phyloP scores from a whole-genome alignment of 1,140 invertebrate genomes.

The Calliopsis andreniformis region DNA sequence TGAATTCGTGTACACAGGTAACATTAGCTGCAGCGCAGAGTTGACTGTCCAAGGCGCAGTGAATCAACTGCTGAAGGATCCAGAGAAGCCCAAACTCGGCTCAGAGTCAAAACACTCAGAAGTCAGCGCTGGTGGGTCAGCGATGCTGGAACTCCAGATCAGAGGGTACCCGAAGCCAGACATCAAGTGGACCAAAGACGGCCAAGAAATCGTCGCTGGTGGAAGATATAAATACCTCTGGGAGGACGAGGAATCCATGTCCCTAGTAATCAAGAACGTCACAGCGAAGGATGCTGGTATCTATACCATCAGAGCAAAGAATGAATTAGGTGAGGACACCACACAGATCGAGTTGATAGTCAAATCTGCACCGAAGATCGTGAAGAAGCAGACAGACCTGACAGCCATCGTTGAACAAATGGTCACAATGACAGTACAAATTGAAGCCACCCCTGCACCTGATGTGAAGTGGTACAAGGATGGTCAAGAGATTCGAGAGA shows the following conservation, averaged over 20 bases:
- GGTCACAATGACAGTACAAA: conserved; percentile 88
- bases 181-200: conserved; percentile 94
- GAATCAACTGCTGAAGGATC: conserved; percentile 90
- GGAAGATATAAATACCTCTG: conserved; percentile 92
- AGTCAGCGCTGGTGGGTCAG: conserved; percentile 91
- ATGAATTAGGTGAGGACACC: conserved; percentile 93
- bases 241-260: conserved; percentile 95
- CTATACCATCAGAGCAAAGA: conserved; percentile 92
- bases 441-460: conserved; percentile 92
- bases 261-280: conserved; percentile 95
- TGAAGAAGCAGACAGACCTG: conserved; percentile 89
- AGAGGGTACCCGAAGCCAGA: conserved; percentile 97
- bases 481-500: conserved; percentile 87
- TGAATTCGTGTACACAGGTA: conserved; percentile 83
- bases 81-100: conserved; percentile 89
- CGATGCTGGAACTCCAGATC: conserved; percentile 95
- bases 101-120: conserved; percentile 89
- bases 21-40: conserved; percentile 96
- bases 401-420: conserved; percentile 86
- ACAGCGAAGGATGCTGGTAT: conserved; percentile 90
- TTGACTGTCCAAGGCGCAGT: conserved; percentile 94
- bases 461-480: conserved; percentile 93
- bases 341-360: conserved; percentile 89
- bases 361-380: conserved; percentile 91
- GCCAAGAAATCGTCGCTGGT: conserved; percentile 89